These are phyloP conservation scores for Heloderma charlesbogerti DNA, from an alignment of 2,113 vertebrate genomes.

Conservation along the genomic window DNA sequence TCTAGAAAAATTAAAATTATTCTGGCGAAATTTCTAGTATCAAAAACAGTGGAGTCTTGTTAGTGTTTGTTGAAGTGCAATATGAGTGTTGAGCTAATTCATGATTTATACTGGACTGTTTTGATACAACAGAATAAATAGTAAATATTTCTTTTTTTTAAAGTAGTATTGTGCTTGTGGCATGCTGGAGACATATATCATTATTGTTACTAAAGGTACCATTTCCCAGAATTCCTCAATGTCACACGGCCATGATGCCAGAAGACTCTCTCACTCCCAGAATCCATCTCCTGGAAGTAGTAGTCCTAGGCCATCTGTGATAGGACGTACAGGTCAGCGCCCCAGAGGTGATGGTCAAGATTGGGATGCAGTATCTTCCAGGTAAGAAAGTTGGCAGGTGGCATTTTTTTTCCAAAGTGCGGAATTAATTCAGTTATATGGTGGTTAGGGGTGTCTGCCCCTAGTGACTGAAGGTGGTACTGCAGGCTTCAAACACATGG, in stretches of 20 bases:
- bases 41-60: background rate
- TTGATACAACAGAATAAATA: background rate
- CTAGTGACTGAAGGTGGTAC: too few species aligned
- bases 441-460: too few species aligned
- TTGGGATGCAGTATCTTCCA: constrained; percentile 90
- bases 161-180: background rate
- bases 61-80: background rate
- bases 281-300: constrained; percentile 86
- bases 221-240: constrained; percentile 94
- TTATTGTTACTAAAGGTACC: constrained; percentile 76
- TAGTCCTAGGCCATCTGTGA: constrained; percentile 90
- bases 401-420: background rate
- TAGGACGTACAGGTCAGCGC: constrained; percentile 90
- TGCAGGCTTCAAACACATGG: too few species aligned
- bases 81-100: background rate
- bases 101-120: background rate
- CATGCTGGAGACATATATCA: background rate
- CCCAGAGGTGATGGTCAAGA: constrained; percentile 95
- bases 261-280: constrained; percentile 80
- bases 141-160: background rate
- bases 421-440: background rate
- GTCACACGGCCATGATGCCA: constrained; percentile 85
- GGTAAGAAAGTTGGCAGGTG: constrained; percentile 75
- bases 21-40: background rate
- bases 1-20: background rate